phyloP scores from a whole-genome alignment of 1,140 invertebrate genomes.

The Scylla paramamosain region DNA sequence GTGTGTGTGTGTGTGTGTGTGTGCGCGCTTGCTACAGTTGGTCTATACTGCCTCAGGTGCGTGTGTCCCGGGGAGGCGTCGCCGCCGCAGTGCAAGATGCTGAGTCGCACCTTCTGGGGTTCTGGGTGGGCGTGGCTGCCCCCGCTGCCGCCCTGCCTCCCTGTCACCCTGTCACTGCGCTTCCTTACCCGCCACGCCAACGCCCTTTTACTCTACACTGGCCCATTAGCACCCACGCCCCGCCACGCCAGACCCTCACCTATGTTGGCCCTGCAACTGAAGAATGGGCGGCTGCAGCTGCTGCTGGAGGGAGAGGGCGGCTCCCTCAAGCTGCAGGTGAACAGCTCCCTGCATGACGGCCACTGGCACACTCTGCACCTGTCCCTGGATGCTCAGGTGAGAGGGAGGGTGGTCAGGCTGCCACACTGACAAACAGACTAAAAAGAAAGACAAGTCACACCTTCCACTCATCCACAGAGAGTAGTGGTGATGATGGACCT shows the following conservation, averaged over 20 bases:
- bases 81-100: conserved; percentile 46
- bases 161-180: conserved; percentile 52
- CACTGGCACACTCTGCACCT: conserved; percentile 97
- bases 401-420: not conserved
- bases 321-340: conserved; percentile 91
- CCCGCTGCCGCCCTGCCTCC: conserved; percentile 55
- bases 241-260: conserved; percentile 82
- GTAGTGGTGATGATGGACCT: conserved; percentile 61
- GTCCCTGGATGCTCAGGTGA: conserved; percentile 89
- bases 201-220: conserved; percentile 60
- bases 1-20: conserved; percentile 94
- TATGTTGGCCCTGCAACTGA: conserved; percentile 95
- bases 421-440: too few species aligned
- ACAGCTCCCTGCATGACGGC: conserved; percentile 93
- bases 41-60: not conserved
- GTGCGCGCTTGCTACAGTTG: conserved; percentile 93
- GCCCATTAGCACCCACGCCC: conserved; percentile 87
- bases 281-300: conserved; percentile 92
- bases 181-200: conserved; percentile 43
- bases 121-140: conserved; percentile 54
- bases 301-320: conserved; percentile 97
- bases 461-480: not conserved
- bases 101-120: conserved; percentile 53
- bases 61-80: conserved; percentile 34
- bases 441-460: not conserved